Percentiles rank a stretch among this genome's conserved stretches.
These are phyloP conservation scores for Amniataba percoides DNA, from an alignment of 2,797 vertebrate genomes.

Conservation along the genomic window DNA sequence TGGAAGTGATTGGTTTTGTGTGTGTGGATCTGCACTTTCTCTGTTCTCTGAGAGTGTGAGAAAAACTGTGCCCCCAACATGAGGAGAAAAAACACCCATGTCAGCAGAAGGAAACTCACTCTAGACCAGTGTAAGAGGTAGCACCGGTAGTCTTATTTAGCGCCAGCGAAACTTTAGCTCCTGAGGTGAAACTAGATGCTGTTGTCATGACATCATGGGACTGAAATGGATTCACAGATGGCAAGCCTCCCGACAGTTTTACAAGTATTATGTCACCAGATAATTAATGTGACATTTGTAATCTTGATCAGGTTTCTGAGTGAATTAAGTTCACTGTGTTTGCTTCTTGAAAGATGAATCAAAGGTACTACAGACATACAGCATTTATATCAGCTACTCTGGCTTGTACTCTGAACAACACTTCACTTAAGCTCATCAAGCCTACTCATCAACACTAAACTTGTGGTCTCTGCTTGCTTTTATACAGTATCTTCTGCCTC, in stretches of 20 bases:
- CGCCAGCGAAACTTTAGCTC: constrained; percentile 75
- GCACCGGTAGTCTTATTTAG: constrained; percentile 75
- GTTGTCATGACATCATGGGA: constrained; percentile 77
- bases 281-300: constrained; percentile 69
- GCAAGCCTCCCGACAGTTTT: constrained; percentile 40
- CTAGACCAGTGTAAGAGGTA: constrained; percentile 55
- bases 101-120: constrained; percentile 57
- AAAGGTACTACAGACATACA: constrained; percentile 23
- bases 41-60: constrained; percentile 2
- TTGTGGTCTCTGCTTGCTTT: background rate
- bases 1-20: background rate
- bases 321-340: constrained; percentile 53
- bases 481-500: background rate
- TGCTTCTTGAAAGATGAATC: constrained; percentile 63
- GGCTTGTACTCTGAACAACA: background rate
- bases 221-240: constrained; percentile 71
- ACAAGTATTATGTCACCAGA: constrained; percentile 79
- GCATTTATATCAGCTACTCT: constrained; percentile 35
- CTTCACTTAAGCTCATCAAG: constrained; percentile 1
- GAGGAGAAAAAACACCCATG: constrained; percentile 27
- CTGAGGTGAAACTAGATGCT: constrained; percentile 67
- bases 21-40: constrained; percentile 9
- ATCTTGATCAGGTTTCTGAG: constrained; percentile 61
- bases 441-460: too few relatives aligned
- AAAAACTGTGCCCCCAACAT: constrained; percentile 24